Base-by-base conservation (phyloP, 1,140 invertebrate species). In the Nephotettix cincticeps region DNA sequence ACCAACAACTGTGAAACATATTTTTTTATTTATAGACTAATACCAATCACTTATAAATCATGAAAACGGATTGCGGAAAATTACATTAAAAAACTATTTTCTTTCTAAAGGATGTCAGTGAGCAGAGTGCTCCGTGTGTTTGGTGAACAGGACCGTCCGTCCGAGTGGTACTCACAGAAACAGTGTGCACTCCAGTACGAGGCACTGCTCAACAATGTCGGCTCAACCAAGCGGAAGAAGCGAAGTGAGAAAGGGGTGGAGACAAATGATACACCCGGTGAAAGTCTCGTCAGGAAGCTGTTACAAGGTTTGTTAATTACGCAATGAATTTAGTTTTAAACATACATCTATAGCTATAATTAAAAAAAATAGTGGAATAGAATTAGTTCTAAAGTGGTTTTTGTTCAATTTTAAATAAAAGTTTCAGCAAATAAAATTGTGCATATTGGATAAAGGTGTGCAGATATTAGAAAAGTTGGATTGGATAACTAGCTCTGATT, bases 101-200 rank as follows among this genome's bases (percentile, higher is more conserved):
- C 40, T 36, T 72, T 66, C 74, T 77, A 2, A 71, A 88, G 86
- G 87, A 94, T 94, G 79, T 92, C 92, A 0, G 94, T 98, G 0
- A 94, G 93, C 36, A 83, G 94, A 73, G 72, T 90, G 84, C 70
- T 84, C 88, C 75, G 93, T 88, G 82, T 88, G 83, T 70, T 89
- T 87, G 87, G 88, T 0, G 93, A 96, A 76, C 85, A 87, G 66
- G 89, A 89, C 69, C 81, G 93, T 70, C 93, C 94, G 1, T 76
- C 84, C 0, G 95, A 97, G 79, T 97, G 94, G 92, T 97, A 95
- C 80, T 94, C 93, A 0, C 92, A 93, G 77, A 96, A 95, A 81
- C 90, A 93, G 75, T 97, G 95, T 86, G 94, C 93, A 0, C 86
- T 91, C 0, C 95, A 97, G 77, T 98, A 97, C 83, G 88, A 91